Evolutionary conservation across 2,113 vertebrate genomes (phyloP).

Genomic region (Rhinoderma darwinii): DNA sequence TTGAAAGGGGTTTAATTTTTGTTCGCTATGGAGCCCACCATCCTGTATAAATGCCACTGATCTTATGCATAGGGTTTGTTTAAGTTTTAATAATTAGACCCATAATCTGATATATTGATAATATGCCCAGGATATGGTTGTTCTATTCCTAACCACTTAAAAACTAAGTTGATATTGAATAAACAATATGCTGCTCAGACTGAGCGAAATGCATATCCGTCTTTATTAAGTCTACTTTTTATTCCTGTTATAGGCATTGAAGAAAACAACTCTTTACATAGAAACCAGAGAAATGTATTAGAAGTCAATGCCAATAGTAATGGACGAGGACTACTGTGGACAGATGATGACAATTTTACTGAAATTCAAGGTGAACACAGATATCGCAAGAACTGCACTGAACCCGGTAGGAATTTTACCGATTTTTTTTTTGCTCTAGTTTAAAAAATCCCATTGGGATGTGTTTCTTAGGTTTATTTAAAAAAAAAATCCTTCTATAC

Average conservation of each 20-base stretch:
- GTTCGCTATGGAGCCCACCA: not conserved
- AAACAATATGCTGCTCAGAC: not conserved
- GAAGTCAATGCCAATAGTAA: constrained; percentile 74
- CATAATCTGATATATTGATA: too few relatives aligned
- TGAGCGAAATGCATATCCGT: not conserved
- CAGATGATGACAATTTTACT: constrained; percentile 72
- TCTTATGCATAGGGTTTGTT: not conserved
- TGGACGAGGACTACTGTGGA: constrained; percentile 84
- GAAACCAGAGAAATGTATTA: constrained; percentile 62
- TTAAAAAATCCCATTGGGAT: not conserved
- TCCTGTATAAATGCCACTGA: too few relatives aligned
- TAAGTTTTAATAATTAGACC: too few relatives aligned
- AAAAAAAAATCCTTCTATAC: not conserved
- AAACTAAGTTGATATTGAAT: not conserved
- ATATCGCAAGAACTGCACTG: constrained; percentile 88
- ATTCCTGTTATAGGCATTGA: constrained; percentile 71
- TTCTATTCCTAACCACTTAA: not conserved
- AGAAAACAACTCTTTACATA: constrained; percentile 61
- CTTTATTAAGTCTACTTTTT: not conserved
- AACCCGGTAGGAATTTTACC: constrained; percentile 82
- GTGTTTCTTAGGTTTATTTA: not conserved
- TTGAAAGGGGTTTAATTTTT: not conserved
- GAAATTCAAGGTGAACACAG: constrained; percentile 65
- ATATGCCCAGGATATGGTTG: not conserved
- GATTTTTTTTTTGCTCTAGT: not conserved